Percentiles rank a stretch among this genome's conserved stretches.
Conservation (phyloP, 2,888 invertebrate species). For the Trachelus iudaicus region DNA sequence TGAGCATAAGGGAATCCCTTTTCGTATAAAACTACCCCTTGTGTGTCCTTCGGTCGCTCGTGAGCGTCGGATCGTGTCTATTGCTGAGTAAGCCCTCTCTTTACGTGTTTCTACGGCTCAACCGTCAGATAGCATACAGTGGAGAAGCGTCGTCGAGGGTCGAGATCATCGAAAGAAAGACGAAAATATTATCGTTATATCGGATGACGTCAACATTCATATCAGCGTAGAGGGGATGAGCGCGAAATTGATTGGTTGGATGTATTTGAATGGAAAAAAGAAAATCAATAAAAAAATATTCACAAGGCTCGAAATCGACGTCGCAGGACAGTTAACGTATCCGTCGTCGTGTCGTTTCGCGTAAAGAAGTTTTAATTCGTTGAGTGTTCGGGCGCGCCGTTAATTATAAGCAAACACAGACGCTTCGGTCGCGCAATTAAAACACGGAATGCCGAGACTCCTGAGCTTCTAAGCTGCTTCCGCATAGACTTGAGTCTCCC, state of each 20-base stretch:
- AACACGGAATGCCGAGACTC: slow-evolving; percentile 28
- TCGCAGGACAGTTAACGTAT: neutral
- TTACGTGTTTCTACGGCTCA: neutral
- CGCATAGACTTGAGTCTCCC: neutral
- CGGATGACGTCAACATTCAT: neutral
- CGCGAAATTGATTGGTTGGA: neutral
- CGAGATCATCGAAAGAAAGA: neutral
- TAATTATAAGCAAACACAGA: slow-evolving; percentile 47
- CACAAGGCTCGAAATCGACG: neutral
- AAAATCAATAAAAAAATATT: neutral
- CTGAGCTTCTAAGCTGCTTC: neutral
- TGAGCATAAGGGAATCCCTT: neutral
- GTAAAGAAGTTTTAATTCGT: slow-evolving; percentile 38
- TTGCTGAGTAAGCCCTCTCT: neutral
- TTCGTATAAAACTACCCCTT: neutral
- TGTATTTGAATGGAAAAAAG: neutral
- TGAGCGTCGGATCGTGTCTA: neutral
- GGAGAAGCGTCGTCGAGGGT: neutral
- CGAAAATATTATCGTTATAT: neutral
- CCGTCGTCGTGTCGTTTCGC: neutral
- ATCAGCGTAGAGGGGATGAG: neutral
- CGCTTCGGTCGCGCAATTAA: slow-evolving; percentile 38
- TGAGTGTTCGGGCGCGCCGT: slow-evolving; percentile 36
- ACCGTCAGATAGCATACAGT: neutral
- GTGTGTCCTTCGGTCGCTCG: neutral